phyloP scores from a whole-genome alignment of 1,140 invertebrate genomes.

The Drosophila repleta region DNA sequence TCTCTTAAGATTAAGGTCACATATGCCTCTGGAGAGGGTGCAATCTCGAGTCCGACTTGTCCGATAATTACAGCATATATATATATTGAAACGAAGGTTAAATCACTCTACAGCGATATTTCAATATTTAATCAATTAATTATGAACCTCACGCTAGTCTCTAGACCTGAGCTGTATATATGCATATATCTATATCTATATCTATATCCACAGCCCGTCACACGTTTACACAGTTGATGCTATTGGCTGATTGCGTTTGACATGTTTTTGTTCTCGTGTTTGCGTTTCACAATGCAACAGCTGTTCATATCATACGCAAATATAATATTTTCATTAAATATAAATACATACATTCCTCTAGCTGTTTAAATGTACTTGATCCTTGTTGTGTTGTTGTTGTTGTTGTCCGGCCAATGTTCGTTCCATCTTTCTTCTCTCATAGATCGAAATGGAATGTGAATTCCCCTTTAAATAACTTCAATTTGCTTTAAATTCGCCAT shows the following conservation, averaged over 20 bases:
- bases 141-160: constrained; percentile 14
- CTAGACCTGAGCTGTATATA: neutral
- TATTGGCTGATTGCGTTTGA: neutral
- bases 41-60: no score
- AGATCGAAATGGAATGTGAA: no score
- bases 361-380: neutral
- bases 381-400: no score
- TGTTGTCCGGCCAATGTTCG: no score
- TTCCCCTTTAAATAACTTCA: no score
- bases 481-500: no score
- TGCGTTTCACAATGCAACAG: constrained; percentile 5
- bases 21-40: no score
- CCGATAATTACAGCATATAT: constrained; percentile 5
- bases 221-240: constrained; percentile 7
- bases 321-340: constrained; percentile 2
- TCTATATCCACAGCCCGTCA: neutral
- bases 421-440: no score
- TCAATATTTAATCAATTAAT: constrained; percentile 36
- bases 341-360: neutral
- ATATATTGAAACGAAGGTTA: constrained; percentile 17
- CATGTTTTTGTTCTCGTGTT: constrained; percentile 1
- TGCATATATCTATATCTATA: no score
- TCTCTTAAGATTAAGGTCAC: constrained; percentile 29
- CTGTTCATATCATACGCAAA: neutral
- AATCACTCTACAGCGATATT: constrained; percentile 13